A percentile compares a stretch with the other conserved stretches of the same genome.
Evolutionary conservation across 1,140 invertebrate species (phyloP).

Genomic region (Drosophila prosaltans): DNA sequence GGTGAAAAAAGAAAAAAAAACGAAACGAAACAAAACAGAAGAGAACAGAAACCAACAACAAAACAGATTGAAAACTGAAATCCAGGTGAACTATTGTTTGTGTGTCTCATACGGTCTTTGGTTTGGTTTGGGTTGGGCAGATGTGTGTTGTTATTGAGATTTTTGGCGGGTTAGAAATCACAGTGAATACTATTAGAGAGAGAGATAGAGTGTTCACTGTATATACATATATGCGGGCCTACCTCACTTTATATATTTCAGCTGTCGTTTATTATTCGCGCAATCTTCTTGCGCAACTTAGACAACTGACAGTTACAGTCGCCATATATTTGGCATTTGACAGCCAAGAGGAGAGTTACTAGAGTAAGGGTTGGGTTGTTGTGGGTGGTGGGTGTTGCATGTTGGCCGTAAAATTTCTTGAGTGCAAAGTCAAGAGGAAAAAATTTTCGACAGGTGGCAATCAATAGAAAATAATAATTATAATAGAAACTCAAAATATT

Average conservation of each 20-base stretch:
- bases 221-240: constrained; percentile 18
- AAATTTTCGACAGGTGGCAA: constrained; percentile 61
- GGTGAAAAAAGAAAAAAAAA: constrained; percentile 3
- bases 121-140: constrained; percentile 36
- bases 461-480: constrained; percentile 22
- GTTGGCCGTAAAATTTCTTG: constrained; percentile 51
- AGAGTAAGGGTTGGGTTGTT: not conserved
- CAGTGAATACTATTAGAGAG: constrained; percentile 30
- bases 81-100: constrained; percentile 72
- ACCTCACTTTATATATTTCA: constrained; percentile 35
- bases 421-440: constrained; percentile 61
- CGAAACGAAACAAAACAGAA: too few relatives aligned
- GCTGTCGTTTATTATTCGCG: constrained; percentile 48
- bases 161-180: constrained; percentile 63
- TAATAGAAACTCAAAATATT: constrained; percentile 12
- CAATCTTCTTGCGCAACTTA: constrained; percentile 52
- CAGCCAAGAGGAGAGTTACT: constrained; percentile 3
- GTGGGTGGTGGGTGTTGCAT: constrained; percentile 40
- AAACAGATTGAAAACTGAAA: constrained; percentile 61
- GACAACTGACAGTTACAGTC: constrained; percentile 58
- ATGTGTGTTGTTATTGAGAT: constrained; percentile 33
- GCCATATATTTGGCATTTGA: constrained; percentile 41
- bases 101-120: constrained; percentile 10
- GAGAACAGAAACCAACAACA: too few relatives aligned
- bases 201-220: not conserved